Percentiles rank a stretch among this genome's conserved stretches.
Conservation (phyloP, 2,113 vertebrate genomes). For the Alosa alosa region DNA sequence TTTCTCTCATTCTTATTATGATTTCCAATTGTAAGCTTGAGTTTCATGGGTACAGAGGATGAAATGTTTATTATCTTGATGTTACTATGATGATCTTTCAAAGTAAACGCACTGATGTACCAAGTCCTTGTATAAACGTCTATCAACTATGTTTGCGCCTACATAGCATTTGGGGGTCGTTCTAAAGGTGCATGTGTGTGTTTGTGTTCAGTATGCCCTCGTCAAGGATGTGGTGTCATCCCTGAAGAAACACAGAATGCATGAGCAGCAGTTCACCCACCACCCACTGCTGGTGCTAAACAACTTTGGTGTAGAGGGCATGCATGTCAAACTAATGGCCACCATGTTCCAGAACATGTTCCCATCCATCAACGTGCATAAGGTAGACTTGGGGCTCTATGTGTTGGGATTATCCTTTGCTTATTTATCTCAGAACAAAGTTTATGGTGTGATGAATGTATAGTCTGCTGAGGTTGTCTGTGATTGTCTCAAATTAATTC, state of each 20-base stretch:
- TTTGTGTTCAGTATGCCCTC: constrained; percentile 75
- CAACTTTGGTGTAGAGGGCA: constrained; percentile 83
- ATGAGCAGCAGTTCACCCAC: constrained; percentile 87
- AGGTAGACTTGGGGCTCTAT: constrained; percentile 59
- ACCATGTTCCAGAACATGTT: constrained; percentile 95
- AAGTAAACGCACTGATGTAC: constrained; percentile 73
- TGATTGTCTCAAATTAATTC: constrained; percentile 55
- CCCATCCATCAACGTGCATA: constrained; percentile 90
- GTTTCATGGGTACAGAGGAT: constrained; percentile 53
- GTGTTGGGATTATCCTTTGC: background rate
- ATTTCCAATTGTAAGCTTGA: background rate
- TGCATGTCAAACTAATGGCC: constrained; percentile 90
- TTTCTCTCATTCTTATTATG: background rate
- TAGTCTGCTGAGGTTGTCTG: constrained; percentile 68
- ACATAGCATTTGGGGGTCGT: background rate
- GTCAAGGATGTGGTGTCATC: constrained; percentile 86
- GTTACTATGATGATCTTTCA: constrained; percentile 59
- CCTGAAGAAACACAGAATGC: constrained; percentile 87
- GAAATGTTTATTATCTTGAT: constrained; percentile 55
- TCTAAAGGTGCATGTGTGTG: background rate
- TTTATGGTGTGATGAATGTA: constrained; percentile 64
- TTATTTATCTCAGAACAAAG: background rate
- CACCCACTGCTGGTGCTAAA: constrained; percentile 87
- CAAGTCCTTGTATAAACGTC: background rate
- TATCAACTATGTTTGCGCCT: background rate